Percentiles rank a stretch among this genome's conserved stretches.
phyloP scores from a whole-genome alignment of 2,113 vertebrate genomes.

The Isichthys henryi region DNA sequence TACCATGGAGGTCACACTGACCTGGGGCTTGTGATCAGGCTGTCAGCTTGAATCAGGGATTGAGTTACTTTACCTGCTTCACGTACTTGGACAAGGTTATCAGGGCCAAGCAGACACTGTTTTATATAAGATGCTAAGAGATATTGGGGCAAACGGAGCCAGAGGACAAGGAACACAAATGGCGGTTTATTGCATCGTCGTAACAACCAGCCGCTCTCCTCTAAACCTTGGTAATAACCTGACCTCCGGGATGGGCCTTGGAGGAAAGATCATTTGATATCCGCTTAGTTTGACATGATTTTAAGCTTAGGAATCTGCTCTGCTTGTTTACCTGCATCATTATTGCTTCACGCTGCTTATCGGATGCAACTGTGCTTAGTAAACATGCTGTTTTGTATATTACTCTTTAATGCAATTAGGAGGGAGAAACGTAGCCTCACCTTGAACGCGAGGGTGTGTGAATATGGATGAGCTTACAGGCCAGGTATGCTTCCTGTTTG shows the following conservation, averaged over 20 bases:
- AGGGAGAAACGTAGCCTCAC: background rate
- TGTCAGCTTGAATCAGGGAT: background rate
- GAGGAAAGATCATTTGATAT: background rate
- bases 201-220: background rate
- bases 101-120: background rate
- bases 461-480: background rate
- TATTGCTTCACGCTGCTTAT: background rate
- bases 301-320: background rate
- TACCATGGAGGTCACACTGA: background rate
- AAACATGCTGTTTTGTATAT: background rate
- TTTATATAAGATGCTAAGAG: background rate
- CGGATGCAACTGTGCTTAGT: background rate
- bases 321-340: background rate
- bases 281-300: background rate
- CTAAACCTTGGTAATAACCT: background rate
- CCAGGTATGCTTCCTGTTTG: background rate
- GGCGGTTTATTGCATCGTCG: background rate
- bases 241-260: background rate
- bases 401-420: background rate
- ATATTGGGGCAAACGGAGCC: background rate
- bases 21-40: background rate
- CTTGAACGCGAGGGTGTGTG: background rate
- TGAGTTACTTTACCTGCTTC: background rate
- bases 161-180: background rate
- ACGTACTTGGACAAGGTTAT: background rate